Conservation (phyloP, 2,797 vertebrate species). For the Pseudotriccus pelzelni region DNA sequence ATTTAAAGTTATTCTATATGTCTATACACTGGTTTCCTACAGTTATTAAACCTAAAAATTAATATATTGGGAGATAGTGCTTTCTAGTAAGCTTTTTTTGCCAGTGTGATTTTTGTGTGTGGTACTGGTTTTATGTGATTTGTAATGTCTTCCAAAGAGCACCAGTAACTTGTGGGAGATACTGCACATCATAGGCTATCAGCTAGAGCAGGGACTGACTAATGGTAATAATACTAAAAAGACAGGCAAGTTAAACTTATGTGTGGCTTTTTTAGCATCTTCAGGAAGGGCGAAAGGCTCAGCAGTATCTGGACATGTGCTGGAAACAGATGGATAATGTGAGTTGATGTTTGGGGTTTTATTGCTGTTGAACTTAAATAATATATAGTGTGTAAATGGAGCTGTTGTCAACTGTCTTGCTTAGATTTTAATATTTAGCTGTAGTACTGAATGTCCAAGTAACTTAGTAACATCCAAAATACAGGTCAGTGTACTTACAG, state of each 20-base stretch:
- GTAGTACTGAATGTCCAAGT: background rate
- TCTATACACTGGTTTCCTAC: background rate
- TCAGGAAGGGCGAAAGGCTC: constrained; percentile 95
- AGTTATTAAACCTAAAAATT: background rate
- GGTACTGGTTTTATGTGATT: background rate
- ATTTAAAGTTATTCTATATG: background rate
- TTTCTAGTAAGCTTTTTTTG: background rate
- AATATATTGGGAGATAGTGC: background rate
- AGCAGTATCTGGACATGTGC: constrained; percentile 95
- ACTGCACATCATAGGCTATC: background rate
- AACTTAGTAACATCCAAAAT: background rate
- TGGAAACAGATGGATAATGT: constrained; percentile 99
- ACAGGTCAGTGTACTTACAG: background rate
- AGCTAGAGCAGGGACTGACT: background rate
- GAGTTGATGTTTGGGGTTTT: constrained; percentile 67
- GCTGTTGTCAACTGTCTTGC: background rate
- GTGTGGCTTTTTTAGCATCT: constrained; percentile 84
- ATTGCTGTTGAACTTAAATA: background rate
- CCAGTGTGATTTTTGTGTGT: background rate
- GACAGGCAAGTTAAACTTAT: background rate
- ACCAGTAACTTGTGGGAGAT: background rate
- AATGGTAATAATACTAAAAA: background rate
- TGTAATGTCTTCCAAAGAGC: background rate
- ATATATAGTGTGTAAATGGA: background rate
- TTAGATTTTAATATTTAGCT: background rate